phyloP scores from a whole-genome alignment of 2,888 invertebrate species.

The Eupithecia insigniata region DNA sequence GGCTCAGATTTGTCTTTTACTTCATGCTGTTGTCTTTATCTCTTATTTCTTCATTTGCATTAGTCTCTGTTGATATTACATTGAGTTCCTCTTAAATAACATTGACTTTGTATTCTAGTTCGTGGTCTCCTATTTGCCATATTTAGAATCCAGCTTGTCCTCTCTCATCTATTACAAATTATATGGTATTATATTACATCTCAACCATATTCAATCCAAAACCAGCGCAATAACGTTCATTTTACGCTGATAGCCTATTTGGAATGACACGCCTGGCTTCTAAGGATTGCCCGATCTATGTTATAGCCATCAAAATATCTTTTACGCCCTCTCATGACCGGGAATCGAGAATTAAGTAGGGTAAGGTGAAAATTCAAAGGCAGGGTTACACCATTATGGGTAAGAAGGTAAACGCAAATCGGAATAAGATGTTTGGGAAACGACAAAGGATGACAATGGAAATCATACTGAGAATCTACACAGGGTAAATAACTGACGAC shows the following conservation, averaged over 20 bases:
- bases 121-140: neutral
- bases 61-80: neutral
- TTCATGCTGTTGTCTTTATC: neutral
- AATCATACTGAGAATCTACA: neutral
- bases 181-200: neutral
- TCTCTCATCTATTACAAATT: neutral
- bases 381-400: neutral
- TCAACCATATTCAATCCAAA: slow-evolving; percentile 13
- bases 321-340: slow-evolving; percentile 33
- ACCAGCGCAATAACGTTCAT: neutral
- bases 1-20: neutral
- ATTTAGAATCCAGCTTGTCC: neutral
- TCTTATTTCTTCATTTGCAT: neutral
- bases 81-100: neutral
- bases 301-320: slow-evolving; percentile 38
- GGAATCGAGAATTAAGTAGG: slow-evolving; percentile 37
- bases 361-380: slow-evolving; percentile 35
- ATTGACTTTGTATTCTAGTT: neutral
- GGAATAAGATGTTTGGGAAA: neutral
- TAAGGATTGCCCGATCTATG: slow-evolving; percentile 31
- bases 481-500: neutral
- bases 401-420: slow-evolving; percentile 10
- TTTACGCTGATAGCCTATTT: slow-evolving; percentile 11
- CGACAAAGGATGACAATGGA: neutral
- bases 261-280: slow-evolving; percentile 13